Conservation (phyloP, 2,797 vertebrate genomes). For the Muscicapa striata region DNA sequence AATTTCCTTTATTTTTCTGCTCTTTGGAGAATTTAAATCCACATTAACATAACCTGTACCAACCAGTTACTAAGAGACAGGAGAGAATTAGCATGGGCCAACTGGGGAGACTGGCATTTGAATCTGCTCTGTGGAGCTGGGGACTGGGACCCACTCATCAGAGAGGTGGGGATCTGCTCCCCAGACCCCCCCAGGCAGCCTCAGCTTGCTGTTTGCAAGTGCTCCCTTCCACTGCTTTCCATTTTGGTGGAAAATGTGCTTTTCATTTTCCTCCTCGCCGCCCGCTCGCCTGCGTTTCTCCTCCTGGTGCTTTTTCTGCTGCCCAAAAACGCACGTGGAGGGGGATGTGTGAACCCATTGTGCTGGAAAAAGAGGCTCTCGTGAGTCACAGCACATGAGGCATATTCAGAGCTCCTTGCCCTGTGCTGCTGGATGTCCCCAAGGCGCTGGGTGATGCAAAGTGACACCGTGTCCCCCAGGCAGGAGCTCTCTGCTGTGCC, state of each 20-base stretch:
- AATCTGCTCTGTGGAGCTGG: neutral
- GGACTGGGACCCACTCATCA: neutral
- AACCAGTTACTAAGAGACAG: constrained; percentile 49
- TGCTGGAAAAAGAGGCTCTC: neutral
- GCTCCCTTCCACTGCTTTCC: neutral
- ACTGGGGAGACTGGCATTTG: neutral
- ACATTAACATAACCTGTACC: constrained; percentile 41
- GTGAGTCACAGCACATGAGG: neutral
- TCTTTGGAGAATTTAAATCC: constrained; percentile 59
- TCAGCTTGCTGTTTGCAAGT: neutral
- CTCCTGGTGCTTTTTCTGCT: neutral
- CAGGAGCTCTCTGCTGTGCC: neutral
- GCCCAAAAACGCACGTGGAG: neutral
- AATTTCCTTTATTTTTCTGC: constrained; percentile 61
- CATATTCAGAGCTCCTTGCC: neutral
- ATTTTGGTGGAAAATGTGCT: neutral
- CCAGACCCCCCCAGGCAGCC: neutral
- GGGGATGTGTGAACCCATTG: neutral
- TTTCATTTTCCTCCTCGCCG: rapidly evolving
- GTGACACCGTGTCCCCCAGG: neutral
- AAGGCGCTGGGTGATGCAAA: neutral
- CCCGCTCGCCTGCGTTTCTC: neutral
- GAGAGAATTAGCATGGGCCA: neutral
- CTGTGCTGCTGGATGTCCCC: neutral
- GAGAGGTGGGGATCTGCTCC: neutral